These are phyloP conservation scores for Sinocyclocheilus rhinocerous DNA, from an alignment of 2,113 vertebrate genomes.

Conservation along the genomic window DNA sequence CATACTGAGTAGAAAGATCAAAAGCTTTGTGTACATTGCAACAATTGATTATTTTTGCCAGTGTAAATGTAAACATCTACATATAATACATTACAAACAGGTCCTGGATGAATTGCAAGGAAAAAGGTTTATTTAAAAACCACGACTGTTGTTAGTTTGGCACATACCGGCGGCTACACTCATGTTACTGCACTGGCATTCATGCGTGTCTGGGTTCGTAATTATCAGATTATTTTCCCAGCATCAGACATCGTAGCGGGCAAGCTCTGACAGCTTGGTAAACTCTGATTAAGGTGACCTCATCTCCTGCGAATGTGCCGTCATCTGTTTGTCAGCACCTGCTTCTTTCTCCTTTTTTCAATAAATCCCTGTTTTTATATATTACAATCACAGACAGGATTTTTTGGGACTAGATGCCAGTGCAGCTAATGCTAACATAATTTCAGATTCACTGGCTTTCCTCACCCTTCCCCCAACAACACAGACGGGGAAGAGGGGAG, in stretches of 20 bases:
- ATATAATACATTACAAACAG: background rate
- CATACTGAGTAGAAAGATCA: background rate
- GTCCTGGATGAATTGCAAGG: conserved; percentile 7
- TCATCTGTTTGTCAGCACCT: conserved; percentile 33
- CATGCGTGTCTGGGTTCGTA: conserved; percentile 49
- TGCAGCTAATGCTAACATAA: conserved; percentile 16
- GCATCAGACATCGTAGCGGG: conserved; percentile 42
- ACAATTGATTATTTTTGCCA: background rate
- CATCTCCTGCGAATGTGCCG: conserved; percentile 31
- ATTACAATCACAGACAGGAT: background rate
- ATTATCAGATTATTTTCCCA: conserved; percentile 55
- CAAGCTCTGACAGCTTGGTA: conserved; percentile 52
- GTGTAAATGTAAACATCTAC: background rate
- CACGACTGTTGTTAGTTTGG: conserved; percentile 4
- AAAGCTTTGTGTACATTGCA: background rate
- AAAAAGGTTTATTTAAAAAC: conserved; percentile 29
- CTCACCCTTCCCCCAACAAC: conserved; percentile 20
- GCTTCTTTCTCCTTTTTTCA: background rate
- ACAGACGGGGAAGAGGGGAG: background rate
- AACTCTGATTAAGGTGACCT: conserved; percentile 53
- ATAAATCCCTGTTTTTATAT: background rate
- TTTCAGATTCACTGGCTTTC: background rate
- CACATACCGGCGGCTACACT: conserved; percentile 29
- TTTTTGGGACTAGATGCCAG: background rate
- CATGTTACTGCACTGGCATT: conserved; percentile 45